These are phyloP conservation scores for Nettapus auritus DNA, from an alignment of 2,113 vertebrate genomes.

Conservation along the genomic window DNA sequence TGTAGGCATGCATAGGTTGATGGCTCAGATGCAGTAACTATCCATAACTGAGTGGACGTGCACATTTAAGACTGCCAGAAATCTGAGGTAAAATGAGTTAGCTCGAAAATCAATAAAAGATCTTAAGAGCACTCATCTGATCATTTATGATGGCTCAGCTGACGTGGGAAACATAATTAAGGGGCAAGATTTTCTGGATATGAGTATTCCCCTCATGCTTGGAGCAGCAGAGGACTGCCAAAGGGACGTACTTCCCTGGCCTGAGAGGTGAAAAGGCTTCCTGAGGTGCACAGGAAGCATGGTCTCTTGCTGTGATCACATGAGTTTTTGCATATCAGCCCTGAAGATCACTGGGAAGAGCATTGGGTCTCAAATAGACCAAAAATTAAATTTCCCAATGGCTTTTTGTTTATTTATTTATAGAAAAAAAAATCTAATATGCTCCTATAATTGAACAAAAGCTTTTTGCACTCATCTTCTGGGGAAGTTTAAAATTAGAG, in stretches of 20 bases:
- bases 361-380: not conserved
- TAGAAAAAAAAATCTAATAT: not conserved
- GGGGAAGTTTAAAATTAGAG: not conserved
- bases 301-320: not conserved
- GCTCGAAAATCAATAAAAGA: slow-evolving; percentile 47
- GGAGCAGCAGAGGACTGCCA: not conserved
- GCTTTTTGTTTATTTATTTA: not conserved
- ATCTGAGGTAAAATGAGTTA: slow-evolving; percentile 27
- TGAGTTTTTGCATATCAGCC: accelerated
- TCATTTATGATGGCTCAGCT: accelerated
- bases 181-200: not conserved
- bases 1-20: not conserved
- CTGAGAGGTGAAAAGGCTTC: not conserved
- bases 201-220: not conserved
- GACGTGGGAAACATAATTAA: not conserved
- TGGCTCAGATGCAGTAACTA: slow-evolving; percentile 15
- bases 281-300: accelerated
- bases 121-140: slow-evolving; percentile 23
- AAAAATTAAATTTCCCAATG: not conserved
- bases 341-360: not conserved
- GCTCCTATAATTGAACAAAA: not conserved
- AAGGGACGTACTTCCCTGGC: not conserved
- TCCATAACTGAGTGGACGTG: slow-evolving; percentile 12
- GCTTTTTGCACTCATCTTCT: not conserved
- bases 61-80: slow-evolving; percentile 26